These are phyloP conservation scores for Acanthochromis polyacanthus DNA, from an alignment of 2,113 vertebrate genomes.

Conservation along the genomic window DNA sequence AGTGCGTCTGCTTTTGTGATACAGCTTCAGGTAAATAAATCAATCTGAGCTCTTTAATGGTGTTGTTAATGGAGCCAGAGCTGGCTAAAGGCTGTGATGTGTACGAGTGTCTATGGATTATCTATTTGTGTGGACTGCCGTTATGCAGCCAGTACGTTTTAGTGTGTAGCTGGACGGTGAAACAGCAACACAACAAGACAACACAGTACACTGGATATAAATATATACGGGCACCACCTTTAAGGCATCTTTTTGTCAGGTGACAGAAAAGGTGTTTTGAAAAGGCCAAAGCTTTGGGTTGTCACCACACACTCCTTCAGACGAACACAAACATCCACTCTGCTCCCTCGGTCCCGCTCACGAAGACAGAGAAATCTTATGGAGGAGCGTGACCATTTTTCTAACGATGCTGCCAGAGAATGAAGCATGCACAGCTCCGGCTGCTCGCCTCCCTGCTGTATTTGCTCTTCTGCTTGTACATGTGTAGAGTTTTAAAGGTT, in stretches of 20 bases:
- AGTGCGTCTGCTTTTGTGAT: slow-evolving; percentile 10
- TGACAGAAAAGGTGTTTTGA: not conserved
- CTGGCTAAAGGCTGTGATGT: slow-evolving; percentile 40
- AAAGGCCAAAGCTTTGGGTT: slow-evolving; percentile 1
- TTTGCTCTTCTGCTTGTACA: slow-evolving; percentile 2
- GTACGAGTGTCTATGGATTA: slow-evolving; percentile 25
- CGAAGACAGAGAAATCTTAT: slow-evolving; percentile 7
- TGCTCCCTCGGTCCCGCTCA: not conserved
- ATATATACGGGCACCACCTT: not conserved
- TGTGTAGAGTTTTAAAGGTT: slow-evolving; percentile 19
- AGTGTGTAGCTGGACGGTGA: not conserved
- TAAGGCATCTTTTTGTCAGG: not conserved
- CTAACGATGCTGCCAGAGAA: slow-evolving; percentile 19
- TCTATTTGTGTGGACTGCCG: slow-evolving; percentile 12
- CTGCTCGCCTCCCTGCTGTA: slow-evolving; percentile 3
- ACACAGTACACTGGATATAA: not conserved
- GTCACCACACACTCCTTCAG: not conserved
- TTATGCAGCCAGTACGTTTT: slow-evolving; percentile 14
- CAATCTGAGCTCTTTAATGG: slow-evolving; percentile 18
- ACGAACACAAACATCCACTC: not conserved
- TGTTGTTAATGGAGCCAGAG: slow-evolving; percentile 27
- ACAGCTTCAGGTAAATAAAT: slow-evolving; percentile 43
- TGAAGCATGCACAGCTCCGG: slow-evolving; percentile 3
- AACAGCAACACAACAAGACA: not conserved
- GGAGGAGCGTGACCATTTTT: slow-evolving; percentile 31